Evolutionary conservation across 1,140 invertebrate genomes (phyloP).

Genomic region (Drosophila eugracilis): DNA sequence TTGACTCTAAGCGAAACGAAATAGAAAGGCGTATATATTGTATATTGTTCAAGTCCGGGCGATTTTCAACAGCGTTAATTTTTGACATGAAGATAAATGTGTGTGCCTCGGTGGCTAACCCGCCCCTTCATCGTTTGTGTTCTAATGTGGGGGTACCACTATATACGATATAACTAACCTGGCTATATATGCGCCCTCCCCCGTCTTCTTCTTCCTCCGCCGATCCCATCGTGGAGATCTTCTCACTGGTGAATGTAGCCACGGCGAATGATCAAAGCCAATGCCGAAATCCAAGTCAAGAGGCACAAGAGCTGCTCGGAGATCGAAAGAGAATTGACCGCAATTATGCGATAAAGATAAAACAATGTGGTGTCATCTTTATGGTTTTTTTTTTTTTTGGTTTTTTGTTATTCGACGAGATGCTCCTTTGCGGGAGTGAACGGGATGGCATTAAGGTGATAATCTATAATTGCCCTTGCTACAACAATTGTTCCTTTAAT

Average conservation of each 20-base stretch:
- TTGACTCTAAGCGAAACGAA: slow-evolving; percentile 29
- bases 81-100: slow-evolving; percentile 79
- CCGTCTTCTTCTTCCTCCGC: slow-evolving; percentile 10
- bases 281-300: slow-evolving; percentile 33
- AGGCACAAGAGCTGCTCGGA: slow-evolving; percentile 16
- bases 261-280: slow-evolving; percentile 73
- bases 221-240: slow-evolving; percentile 6
- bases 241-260: slow-evolving; percentile 52
- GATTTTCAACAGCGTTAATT: slow-evolving; percentile 65
- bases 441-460: slow-evolving; percentile 43
- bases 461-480: slow-evolving; percentile 79
- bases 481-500: slow-evolving; percentile 77
- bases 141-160: slow-evolving; percentile 41
- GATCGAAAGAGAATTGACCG: slow-evolving; percentile 64
- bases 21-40: slow-evolving; percentile 64
- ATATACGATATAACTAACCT: background rate
- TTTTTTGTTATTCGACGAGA: slow-evolving; percentile 51
- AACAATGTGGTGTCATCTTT: slow-evolving; percentile 83
- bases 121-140: slow-evolving; percentile 22
- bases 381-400: slow-evolving; percentile 77
- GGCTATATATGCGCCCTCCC: background rate
- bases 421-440: background rate
- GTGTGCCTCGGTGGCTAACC: slow-evolving; percentile 18
- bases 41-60: slow-evolving; percentile 46
- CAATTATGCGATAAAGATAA: slow-evolving; percentile 83